Percentiles rank a stretch among this genome's conserved stretches.
phyloP scores from a whole-genome alignment of 2,888 invertebrate species.

The Drosophila neonasuta region DNA sequence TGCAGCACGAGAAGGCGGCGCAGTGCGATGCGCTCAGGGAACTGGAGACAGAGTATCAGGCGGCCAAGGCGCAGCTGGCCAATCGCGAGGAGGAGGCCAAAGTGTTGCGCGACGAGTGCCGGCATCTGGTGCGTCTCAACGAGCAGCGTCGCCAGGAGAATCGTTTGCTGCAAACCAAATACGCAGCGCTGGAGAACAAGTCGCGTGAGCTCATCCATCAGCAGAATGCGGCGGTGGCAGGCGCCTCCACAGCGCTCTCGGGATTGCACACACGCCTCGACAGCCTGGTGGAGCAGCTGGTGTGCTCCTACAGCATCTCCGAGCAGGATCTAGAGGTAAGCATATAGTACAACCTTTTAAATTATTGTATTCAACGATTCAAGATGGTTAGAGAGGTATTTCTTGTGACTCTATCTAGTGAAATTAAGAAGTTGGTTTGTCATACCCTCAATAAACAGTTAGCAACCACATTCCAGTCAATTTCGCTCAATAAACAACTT shows the following conservation, averaged over 20 bases:
- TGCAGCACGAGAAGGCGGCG: constrained; percentile 92
- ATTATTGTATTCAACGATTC: too few relatives aligned
- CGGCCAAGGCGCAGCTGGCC: constrained; percentile 80
- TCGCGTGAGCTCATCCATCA: constrained; percentile 86
- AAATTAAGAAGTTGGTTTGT: too few relatives aligned
- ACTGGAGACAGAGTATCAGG: constrained; percentile 84
- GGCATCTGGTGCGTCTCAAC: constrained; percentile 89
- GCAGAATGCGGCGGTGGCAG: constrained; percentile 87
- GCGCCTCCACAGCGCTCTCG: constrained; percentile 87
- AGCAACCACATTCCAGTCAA: too few relatives aligned
- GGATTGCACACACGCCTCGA: constrained; percentile 88
- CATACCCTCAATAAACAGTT: too few relatives aligned
- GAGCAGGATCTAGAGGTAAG: constrained; percentile 87
- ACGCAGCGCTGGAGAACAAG: constrained; percentile 85
- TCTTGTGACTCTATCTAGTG: too few relatives aligned
- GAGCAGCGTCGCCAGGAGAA: constrained; percentile 90
- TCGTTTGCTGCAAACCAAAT: constrained; percentile 86
- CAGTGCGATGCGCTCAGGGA: constrained; percentile 91
- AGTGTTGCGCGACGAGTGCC: constrained; percentile 88
- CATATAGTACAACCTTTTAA: too few relatives aligned
- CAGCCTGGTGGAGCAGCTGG: constrained; percentile 88
- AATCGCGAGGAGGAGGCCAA: constrained; percentile 84
- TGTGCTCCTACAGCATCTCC: constrained; percentile 89
- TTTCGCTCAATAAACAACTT: not conserved
- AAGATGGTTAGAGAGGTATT: too few relatives aligned